Percentiles rank a stretch among this genome's conserved stretches.
phyloP scores from a whole-genome alignment of 2,113 vertebrate species.

The Thinocorus orbignyianus region DNA sequence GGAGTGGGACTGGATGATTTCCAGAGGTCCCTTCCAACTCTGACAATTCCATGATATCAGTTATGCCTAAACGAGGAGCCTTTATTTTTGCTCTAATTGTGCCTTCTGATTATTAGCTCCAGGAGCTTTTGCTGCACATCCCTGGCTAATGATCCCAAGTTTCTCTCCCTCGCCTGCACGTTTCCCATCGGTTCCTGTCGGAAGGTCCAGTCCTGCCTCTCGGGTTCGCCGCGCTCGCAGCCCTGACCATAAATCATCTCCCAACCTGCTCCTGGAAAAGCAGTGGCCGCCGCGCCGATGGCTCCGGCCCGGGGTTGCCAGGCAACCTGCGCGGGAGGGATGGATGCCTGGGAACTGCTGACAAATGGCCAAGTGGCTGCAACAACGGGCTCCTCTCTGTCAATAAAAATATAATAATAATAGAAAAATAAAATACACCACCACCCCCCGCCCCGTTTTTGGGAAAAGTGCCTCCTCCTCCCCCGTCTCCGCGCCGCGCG shows the following conservation, averaged over 20 bases:
- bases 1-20: too few species aligned
- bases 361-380: constrained; percentile 86
- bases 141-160: background rate
- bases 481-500: constrained; percentile 9
- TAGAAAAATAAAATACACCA: too few species aligned
- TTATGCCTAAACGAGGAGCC: background rate
- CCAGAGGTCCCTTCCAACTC: too few species aligned
- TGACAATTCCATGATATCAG: background rate
- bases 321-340: constrained; percentile 83
- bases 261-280: constrained; percentile 86
- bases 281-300: constrained; percentile 81
- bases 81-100: background rate
- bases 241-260: constrained; percentile 90
- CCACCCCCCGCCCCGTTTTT: constrained; percentile 52
- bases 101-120: background rate
- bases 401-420: constrained; percentile 44
- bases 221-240: constrained; percentile 78
- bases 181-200: constrained; percentile 72
- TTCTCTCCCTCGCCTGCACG: background rate
- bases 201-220: constrained; percentile 84
- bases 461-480: constrained; percentile 75
- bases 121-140: background rate
- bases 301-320: constrained; percentile 90
- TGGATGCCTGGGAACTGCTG: constrained; percentile 74
- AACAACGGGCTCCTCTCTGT: constrained; percentile 85